Percentiles rank a stretch among this genome's conserved stretches.
Evolutionary conservation across 2,113 vertebrate genomes (phyloP).

Genomic region (Elaphurus davidianus): DNA sequence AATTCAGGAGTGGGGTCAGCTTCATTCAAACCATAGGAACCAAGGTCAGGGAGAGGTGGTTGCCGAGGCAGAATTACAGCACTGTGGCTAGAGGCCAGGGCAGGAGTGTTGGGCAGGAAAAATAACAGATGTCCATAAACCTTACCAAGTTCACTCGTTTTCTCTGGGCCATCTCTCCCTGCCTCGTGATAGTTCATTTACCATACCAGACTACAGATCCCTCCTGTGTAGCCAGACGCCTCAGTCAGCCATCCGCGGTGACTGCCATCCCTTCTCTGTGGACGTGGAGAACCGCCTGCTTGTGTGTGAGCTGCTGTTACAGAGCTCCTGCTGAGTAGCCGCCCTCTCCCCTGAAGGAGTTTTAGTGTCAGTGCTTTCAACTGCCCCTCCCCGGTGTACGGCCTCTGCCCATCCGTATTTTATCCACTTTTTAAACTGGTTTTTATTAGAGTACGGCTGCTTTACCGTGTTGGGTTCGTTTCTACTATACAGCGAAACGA

Average conservation of each 20-base stretch:
- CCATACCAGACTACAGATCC: background rate
- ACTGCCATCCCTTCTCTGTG: background rate
- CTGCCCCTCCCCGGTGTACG: background rate
- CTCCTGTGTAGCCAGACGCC: background rate
- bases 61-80: background rate
- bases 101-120: background rate
- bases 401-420: background rate
- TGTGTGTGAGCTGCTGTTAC: no score
- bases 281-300: background rate
- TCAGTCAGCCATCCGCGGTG: background rate
- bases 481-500: background rate
- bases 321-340: background rate
- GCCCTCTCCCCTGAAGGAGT: background rate
- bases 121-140: background rate
- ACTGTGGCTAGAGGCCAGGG: background rate
- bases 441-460: background rate
- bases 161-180: background rate
- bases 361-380: background rate
- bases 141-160: background rate
- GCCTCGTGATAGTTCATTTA: background rate
- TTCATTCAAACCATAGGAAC: background rate
- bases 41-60: background rate
- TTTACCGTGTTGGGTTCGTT: background rate
- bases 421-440: background rate
- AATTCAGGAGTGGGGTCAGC: background rate